Evolutionary conservation across 1,140 invertebrate genomes (phyloP).

Genomic region (Papilio helenus): DNA sequence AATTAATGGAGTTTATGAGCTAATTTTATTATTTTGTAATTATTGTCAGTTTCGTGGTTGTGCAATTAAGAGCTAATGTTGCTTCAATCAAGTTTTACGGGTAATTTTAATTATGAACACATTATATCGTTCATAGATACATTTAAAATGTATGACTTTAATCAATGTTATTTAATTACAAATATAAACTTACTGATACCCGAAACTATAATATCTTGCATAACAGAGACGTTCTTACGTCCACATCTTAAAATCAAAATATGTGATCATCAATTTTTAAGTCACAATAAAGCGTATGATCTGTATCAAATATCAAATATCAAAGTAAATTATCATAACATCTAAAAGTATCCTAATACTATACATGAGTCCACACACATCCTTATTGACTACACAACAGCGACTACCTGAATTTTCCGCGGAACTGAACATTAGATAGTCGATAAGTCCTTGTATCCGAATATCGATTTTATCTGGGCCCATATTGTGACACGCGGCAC

Average conservation of each 20-base stretch:
- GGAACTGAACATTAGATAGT: slow-evolving; percentile 66
- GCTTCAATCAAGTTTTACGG: not conserved
- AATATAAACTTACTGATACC: not conserved
- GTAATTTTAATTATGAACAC: not conserved
- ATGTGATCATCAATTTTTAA: not conserved
- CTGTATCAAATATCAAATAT: not conserved
- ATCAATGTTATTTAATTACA: too few species aligned
- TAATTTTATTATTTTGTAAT: not conserved
- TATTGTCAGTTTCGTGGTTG: not conserved
- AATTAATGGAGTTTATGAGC: not conserved
- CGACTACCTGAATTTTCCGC: slow-evolving; percentile 56
- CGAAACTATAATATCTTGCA: too few species aligned
- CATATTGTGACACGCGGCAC: slow-evolving; percentile 77
- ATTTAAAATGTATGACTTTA: too few species aligned
- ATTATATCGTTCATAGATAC: too few species aligned
- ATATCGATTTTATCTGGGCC: slow-evolving; percentile 65
- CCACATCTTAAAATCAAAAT: too few species aligned
- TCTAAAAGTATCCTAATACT: slow-evolving; percentile 13
- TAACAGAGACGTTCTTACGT: too few species aligned
- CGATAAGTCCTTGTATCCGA: slow-evolving; percentile 13
- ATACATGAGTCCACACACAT: not conserved
- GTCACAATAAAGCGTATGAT: not conserved
- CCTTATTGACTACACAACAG: slow-evolving; percentile 10
- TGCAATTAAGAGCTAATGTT: not conserved
- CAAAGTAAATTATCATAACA: slow-evolving; percentile 3